Percentiles rank a stretch among this genome's conserved stretches.
These are phyloP conservation scores for Pampusana beccarii DNA, from an alignment of 2,113 vertebrate species.

Conservation along the genomic window DNA sequence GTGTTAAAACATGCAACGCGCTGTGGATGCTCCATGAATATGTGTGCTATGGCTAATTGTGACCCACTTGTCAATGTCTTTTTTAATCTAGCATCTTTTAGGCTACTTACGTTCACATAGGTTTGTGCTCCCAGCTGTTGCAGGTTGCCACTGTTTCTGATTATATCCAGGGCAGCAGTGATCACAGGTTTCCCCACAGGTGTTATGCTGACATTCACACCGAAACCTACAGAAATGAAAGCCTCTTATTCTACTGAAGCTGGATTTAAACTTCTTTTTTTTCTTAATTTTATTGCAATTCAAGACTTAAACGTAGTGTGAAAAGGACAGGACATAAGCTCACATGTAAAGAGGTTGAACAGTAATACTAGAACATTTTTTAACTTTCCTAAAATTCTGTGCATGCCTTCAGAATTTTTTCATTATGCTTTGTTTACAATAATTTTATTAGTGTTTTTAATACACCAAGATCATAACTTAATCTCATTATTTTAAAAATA, in stretches of 20 bases:
- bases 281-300: not conserved
- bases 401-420: not conserved
- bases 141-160: slow-evolving; percentile 87
- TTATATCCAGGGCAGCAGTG: slow-evolving; percentile 88
- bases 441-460: not conserved
- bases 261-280: not conserved
- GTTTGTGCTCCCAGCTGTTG: slow-evolving; percentile 77
- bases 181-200: slow-evolving; percentile 90
- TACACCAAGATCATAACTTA: not conserved
- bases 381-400: not conserved
- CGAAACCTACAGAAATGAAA: slow-evolving; percentile 74
- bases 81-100: not conserved
- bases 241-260: not conserved
- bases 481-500: not conserved
- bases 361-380: not conserved
- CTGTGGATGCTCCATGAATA: not conserved
- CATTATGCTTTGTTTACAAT: not conserved
- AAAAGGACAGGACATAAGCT: not conserved
- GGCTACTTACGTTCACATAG: slow-evolving; percentile 85
- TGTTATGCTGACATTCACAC: slow-evolving; percentile 91
- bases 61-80: not conserved
- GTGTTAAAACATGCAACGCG: not conserved
- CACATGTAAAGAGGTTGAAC: not conserved
- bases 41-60: not conserved
- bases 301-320: not conserved